Conservation (phyloP, 2,113 vertebrate genomes). For the Hippolais icterina region DNA sequence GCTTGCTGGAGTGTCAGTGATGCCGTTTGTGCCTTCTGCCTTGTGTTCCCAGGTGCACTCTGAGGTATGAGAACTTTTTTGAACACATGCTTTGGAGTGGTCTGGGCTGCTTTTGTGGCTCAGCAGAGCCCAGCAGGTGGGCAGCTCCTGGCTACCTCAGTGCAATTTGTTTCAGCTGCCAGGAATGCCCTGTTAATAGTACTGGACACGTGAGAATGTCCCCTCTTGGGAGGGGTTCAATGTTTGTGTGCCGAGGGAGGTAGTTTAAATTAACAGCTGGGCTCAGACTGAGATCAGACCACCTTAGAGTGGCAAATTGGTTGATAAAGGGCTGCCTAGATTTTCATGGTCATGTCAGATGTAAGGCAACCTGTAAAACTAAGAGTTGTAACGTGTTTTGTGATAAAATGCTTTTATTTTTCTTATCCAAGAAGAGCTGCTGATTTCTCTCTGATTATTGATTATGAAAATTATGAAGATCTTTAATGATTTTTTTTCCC, state of each 20-base stretch:
- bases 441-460: not conserved
- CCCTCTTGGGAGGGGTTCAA: not conserved
- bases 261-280: not conserved
- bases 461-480: not conserved
- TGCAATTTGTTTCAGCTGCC: not conserved
- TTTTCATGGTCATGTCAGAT: rapidly evolving
- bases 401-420: not conserved
- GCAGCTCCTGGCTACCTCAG: not conserved
- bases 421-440: not conserved
- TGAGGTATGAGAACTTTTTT: not conserved
- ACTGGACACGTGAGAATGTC: not conserved
- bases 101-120: not conserved
- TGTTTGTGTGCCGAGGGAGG: not conserved
- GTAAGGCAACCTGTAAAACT: not conserved
- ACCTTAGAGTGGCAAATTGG: not conserved
- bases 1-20: not conserved
- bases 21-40: not conserved
- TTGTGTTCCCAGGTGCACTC: not conserved
- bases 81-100: not conserved
- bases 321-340: not conserved
- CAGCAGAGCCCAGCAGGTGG: not conserved
- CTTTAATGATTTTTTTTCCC: not conserved
- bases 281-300: not conserved
- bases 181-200: not conserved
- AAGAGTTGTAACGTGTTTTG: not conserved